Base-by-base conservation (phyloP, 2,113 vertebrate genomes). In the Spizaetus ornatus region DNA sequence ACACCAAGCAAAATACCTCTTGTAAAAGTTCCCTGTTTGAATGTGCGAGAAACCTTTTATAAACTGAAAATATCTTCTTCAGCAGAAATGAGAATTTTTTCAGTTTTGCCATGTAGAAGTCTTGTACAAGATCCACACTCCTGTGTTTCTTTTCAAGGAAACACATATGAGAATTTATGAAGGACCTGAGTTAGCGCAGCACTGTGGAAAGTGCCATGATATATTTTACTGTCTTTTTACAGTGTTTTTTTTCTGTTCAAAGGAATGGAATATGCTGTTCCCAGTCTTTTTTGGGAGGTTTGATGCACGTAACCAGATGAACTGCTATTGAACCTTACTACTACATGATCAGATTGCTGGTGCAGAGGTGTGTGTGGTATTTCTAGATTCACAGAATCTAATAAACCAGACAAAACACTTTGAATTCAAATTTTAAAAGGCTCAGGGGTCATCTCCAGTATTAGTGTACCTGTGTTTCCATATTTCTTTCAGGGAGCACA, bases 261-360 rank as follows among this genome's bases (percentile, higher is more conserved):
- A 96, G 40, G 48, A 88, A 73, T 66, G 58, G 82, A 93, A 95
- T 95, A 95, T 45, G 17, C 58, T 88, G 93, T 83, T 95, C 88
- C 72, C 40, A 73, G 40, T 86, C 47, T 48, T 88, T 93, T 34
- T 19, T 1, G 13, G 70, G 43, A 95, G 43, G 29, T 65, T 52
- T 67, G 69, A 42, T 93, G 78, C 69, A 84, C 3, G 9, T 78
- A 95, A 74, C 81, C 26, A 85, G 43, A 69, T 52, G 84, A 93
- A 90, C 91, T 96, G 43, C 27, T 94, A 42, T 82, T 93, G 91
- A 96, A 93, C 73, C 66, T 87, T 85, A 40, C 23, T 82, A 34
- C 61, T 84, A 56, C 45, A 31, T 0, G 1, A 83, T 69, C 48
- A 58, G 31, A 34, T 83, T 90, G 71, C 62, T 91, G 43, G 38